phyloP scores from a whole-genome alignment of 2,797 vertebrate species.

The Eulemur rubriventer region DNA sequence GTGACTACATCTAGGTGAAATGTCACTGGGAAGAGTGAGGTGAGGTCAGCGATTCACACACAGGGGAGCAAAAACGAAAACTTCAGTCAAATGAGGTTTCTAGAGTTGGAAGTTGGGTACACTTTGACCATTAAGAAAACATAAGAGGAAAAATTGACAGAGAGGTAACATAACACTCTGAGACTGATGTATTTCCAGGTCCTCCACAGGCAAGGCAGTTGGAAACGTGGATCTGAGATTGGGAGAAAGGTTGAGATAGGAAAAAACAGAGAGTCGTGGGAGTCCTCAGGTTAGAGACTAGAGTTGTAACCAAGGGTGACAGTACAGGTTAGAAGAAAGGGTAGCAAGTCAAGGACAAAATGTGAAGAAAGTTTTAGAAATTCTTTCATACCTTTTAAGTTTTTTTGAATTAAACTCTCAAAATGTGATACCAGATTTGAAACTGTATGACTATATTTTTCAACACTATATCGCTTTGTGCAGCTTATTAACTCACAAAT shows the following conservation, averaged over 20 bases:
- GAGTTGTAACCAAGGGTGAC: neutral
- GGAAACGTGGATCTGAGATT: neutral
- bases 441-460: neutral
- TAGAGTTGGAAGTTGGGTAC: fast-evolving
- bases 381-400: neutral
- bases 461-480: neutral
- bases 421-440: neutral
- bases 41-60: neutral
- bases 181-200: neutral
- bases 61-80: neutral
- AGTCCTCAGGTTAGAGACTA: neutral
- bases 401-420: neutral
- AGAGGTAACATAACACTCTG: neutral
- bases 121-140: neutral
- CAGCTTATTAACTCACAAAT: conserved; percentile 61
- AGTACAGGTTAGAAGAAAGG: neutral
- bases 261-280: neutral
- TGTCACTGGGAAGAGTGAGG: neutral
- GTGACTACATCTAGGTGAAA: neutral
- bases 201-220: neutral
- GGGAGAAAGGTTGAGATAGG: neutral
- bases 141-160: neutral
- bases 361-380: neutral
- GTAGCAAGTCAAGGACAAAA: neutral
- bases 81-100: neutral